Evolutionary conservation across 2,888 invertebrate species (phyloP).

Genomic region (Mimas tiliae): DNA sequence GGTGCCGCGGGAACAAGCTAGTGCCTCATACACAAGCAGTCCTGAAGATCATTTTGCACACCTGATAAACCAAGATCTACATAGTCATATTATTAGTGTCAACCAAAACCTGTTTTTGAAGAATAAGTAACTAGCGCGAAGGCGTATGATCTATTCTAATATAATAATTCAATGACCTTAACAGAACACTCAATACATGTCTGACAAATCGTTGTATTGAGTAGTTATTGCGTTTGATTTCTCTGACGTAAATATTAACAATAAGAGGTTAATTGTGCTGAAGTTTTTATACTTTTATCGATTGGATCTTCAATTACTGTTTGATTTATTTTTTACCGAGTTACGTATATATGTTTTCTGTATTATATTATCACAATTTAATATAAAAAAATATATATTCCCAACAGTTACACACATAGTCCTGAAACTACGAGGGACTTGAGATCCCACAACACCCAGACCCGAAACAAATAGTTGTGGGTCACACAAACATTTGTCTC

Average conservation of each 20-base stretch:
- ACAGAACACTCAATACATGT: not conserved
- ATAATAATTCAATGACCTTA: conserved; percentile 3
- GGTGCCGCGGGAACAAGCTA: too few relatives aligned
- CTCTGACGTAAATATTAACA: not conserved
- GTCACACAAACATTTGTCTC: too few relatives aligned
- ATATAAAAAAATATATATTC: too few relatives aligned
- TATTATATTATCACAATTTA: not conserved
- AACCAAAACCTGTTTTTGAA: conserved; percentile 14
- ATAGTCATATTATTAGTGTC: conserved; percentile 18
- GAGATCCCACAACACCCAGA: too few relatives aligned
- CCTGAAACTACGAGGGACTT: too few relatives aligned
- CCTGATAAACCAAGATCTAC: not conserved
- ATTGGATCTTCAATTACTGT: not conserved
- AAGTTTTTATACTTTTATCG: not conserved
- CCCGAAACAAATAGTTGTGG: too few relatives aligned
- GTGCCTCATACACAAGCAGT: too few relatives aligned
- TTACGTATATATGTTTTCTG: not conserved
- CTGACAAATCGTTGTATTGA: not conserved
- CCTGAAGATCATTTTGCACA: not conserved
- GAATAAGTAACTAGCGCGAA: conserved; percentile 24
- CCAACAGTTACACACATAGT: too few relatives aligned
- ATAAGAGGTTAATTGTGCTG: not conserved
- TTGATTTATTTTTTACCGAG: not conserved
- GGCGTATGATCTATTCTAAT: conserved; percentile 22
- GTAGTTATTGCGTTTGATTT: not conserved